A percentile compares a stretch with the other conserved stretches of the same genome.
Conservation (phyloP, 2,888 invertebrate species). For the Oconnorella tubifera region DNA sequence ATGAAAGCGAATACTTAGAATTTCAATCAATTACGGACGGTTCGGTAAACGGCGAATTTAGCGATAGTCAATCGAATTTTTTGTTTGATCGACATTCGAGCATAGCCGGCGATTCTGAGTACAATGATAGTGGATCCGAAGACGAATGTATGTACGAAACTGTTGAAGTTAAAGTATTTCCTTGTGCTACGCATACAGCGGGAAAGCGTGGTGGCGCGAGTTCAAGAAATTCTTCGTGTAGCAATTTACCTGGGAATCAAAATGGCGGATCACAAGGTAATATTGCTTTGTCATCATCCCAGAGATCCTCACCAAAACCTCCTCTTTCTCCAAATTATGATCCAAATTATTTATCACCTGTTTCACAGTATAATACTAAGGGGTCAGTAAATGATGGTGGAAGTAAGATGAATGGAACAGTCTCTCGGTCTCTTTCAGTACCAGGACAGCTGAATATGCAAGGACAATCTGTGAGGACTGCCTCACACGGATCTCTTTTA, state of each 20-base stretch:
- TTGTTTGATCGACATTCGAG: constrained; percentile 1
- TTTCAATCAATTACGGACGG: neutral
- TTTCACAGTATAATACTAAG: neutral
- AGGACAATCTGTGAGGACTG: too few relatives aligned
- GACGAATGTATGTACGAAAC: constrained; percentile 1
- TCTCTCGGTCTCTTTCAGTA: neutral
- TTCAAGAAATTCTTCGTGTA: neutral
- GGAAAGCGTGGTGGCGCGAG: neutral
- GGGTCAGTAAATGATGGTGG: too few relatives aligned
- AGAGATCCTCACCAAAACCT: neutral
- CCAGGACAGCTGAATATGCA: neutral
- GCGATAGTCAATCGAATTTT: neutral
- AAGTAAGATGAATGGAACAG: neutral
- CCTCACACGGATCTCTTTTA: too few relatives aligned
- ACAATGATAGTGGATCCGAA: constrained; percentile 2
- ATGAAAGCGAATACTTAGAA: constrained; percentile 7
- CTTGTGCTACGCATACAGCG: neutral
- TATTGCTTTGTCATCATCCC: neutral
- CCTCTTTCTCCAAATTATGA: neutral
- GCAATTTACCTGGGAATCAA: neutral
- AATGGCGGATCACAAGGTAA: too few relatives aligned
- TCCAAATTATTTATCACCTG: too few relatives aligned
- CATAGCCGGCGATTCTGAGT: neutral
- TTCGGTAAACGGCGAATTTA: neutral
- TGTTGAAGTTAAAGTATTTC: neutral